Conservation (phyloP, 92 coral and sea anemone species). For the Galaxea fascicularis region DNA sequence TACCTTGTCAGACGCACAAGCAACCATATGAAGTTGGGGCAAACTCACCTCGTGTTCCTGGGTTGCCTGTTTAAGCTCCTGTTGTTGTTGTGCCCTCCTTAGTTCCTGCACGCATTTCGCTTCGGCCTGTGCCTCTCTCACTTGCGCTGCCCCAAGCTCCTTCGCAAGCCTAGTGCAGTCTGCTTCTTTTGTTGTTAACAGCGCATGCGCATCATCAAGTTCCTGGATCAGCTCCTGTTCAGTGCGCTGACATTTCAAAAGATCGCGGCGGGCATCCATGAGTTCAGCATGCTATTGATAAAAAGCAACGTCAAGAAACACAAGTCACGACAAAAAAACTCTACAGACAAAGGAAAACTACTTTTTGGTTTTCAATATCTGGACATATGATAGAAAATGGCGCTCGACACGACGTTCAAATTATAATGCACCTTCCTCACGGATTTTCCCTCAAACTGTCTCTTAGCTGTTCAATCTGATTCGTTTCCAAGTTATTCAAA, state of each 20-base stretch:
- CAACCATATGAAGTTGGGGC: neutral
- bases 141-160: slow-evolving; percentile 97
- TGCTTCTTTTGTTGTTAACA: slow-evolving; percentile 87
- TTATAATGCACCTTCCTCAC: no score
- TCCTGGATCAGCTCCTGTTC: slow-evolving; percentile 95
- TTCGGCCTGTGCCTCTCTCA: slow-evolving; percentile 99
- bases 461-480: no score
- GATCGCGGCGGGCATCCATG: slow-evolving; percentile 93
- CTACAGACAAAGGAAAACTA: neutral
- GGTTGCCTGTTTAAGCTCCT: slow-evolving; percentile 79
- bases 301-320: neutral
- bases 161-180: slow-evolving; percentile 98
- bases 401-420: no score
- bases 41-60: slow-evolving; percentile 87
- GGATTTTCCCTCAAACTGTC: no score
- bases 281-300: slow-evolving; percentile 85
- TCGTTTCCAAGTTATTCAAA: no score
- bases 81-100: slow-evolving; percentile 85
- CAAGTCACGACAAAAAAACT: neutral
- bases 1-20: neutral
- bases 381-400: no score
- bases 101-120: slow-evolving; percentile 95
- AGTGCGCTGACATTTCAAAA: slow-evolving; percentile 84
- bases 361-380: no score
- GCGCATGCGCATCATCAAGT: slow-evolving; percentile 94